Conservation (phyloP, 2,113 vertebrate species). For the Rhizomys pruinosus region DNA sequence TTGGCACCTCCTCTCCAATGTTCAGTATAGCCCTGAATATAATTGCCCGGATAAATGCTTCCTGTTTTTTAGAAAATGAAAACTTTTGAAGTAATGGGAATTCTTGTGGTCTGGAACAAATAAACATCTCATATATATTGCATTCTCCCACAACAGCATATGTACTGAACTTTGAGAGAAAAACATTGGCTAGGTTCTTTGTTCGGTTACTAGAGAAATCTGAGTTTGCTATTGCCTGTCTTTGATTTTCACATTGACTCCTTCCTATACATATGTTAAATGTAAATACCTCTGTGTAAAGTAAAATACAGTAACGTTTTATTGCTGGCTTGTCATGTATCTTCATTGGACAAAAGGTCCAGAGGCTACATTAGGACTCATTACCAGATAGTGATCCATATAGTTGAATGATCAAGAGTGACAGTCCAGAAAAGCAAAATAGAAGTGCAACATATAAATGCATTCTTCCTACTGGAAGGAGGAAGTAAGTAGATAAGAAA, state of each 20-base stretch:
- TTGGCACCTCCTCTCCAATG: slow-evolving; percentile 9
- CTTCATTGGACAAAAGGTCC: neutral
- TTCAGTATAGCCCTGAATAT: neutral
- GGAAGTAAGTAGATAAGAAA: too few species aligned
- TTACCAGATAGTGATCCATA: neutral
- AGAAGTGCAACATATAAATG: neutral
- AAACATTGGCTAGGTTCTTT: neutral
- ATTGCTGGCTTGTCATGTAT: neutral
- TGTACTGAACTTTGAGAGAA: slow-evolving; percentile 21
- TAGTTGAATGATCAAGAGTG: neutral
- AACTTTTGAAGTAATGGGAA: slow-evolving; percentile 56
- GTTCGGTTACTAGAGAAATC: neutral
- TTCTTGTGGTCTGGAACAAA: slow-evolving; percentile 59
- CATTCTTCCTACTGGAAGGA: neutral
- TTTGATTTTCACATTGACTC: neutral
- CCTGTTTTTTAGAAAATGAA: slow-evolving; percentile 53
- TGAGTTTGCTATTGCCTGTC: neutral
- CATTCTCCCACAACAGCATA: neutral
- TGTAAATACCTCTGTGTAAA: slow-evolving; percentile 42
- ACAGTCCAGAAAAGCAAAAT: neutral
- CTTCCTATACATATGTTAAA: slow-evolving; percentile 9
- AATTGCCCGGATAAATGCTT: slow-evolving; percentile 31
- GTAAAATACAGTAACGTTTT: slow-evolving; percentile 48
- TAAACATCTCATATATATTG: neutral
- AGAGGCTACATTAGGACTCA: neutral